phyloP scores from a whole-genome alignment of 2,113 vertebrate species.

The Chaetops frenatus region DNA sequence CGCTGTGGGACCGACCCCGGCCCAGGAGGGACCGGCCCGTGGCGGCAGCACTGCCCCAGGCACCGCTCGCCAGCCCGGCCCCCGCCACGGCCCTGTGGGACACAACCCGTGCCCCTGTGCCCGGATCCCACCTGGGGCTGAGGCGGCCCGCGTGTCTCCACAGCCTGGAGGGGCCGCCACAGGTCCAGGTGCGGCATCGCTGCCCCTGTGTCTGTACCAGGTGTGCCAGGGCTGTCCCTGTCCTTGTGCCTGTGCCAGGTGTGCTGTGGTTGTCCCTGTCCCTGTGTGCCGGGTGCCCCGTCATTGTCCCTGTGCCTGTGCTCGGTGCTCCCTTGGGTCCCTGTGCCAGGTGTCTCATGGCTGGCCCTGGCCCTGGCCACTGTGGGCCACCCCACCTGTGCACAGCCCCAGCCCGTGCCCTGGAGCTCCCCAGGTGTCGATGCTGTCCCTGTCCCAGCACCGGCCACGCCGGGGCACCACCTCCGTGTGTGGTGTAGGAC shows the following conservation, averaged over 20 bases:
- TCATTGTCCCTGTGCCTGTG: neutral
- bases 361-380: neutral
- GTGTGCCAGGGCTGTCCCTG: no score
- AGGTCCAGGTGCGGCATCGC: no score
- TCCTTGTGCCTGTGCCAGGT: neutral
- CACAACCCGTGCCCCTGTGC: neutral
- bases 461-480: neutral
- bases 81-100: neutral
- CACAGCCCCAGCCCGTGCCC: no score
- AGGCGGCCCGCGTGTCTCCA: neutral
- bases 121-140: rapidly evolving
- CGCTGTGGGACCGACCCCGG: neutral
- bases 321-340: no score
- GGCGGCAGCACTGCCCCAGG: neutral
- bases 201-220: neutral
- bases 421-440: neutral
- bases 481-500: rapidly evolving
- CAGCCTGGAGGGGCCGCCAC: neutral
- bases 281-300: neutral
- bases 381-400: rapidly evolving
- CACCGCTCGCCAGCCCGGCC: neutral
- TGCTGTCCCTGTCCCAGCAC: rapidly evolving
- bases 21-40: neutral
- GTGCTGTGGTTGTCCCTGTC: neutral
- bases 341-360: no score